Percentiles rank a stretch among this genome's conserved stretches.
Conservation (phyloP, 2,797 vertebrate species). For the Ptychobarbus kaznakovi region DNA sequence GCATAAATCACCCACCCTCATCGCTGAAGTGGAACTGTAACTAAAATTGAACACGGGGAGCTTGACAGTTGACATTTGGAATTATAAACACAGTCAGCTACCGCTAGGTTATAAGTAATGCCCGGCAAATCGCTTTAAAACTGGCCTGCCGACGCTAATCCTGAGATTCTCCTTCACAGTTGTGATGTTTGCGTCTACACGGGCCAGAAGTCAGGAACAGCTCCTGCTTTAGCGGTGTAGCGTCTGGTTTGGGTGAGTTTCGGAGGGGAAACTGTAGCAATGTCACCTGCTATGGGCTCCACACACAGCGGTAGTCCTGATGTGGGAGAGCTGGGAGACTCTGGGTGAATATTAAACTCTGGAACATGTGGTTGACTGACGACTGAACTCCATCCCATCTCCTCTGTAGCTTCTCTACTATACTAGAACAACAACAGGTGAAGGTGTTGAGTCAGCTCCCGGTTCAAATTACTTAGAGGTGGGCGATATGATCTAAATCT, state of each 20-base stretch:
- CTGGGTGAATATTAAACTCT: slow-evolving; percentile 63
- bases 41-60: slow-evolving; percentile 74
- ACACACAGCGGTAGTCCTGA: slow-evolving; percentile 51
- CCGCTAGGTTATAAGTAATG: slow-evolving; percentile 28
- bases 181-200: slow-evolving; percentile 18
- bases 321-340: slow-evolving; percentile 55
- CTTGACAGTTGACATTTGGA: slow-evolving; percentile 81
- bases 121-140: slow-evolving; percentile 39
- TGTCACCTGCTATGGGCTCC: slow-evolving; percentile 44
- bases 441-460: background rate
- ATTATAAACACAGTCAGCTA: slow-evolving; percentile 68
- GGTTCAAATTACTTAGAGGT: background rate
- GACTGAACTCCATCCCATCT: background rate
- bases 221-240: slow-evolving; percentile 9
- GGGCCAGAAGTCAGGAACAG: slow-evolving; percentile 31
- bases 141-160: slow-evolving; percentile 21
- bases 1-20: slow-evolving; percentile 78
- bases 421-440: slow-evolving; percentile 1
- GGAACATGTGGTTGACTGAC: slow-evolving; percentile 6
- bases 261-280: slow-evolving; percentile 33
- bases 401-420: background rate
- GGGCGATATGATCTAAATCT: background rate
- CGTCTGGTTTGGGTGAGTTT: slow-evolving; percentile 10
- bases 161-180: background rate
- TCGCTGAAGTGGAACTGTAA: slow-evolving; percentile 74